Conservation (phyloP, 2,797 vertebrate genomes). For the Crocidura indochinensis region DNA sequence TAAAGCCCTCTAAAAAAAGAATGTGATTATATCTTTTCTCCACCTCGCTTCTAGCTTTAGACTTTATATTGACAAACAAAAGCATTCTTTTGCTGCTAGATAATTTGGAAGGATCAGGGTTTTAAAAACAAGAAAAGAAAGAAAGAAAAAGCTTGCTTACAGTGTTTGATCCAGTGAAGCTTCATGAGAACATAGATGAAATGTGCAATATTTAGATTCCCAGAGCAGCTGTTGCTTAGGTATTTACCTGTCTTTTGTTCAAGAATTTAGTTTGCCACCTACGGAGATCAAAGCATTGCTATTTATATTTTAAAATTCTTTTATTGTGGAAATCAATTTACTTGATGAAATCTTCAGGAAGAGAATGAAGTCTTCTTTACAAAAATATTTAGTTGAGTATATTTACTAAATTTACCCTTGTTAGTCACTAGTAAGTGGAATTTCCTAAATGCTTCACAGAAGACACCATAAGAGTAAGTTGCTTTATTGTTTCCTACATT, state of each 20-base stretch:
- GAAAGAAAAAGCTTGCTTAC: neutral
- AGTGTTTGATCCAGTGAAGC: constrained; percentile 64
- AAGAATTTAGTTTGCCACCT: constrained; percentile 63
- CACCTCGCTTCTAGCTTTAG: neutral
- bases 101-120: constrained; percentile 66
- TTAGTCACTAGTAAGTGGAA: constrained; percentile 15
- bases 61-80: constrained; percentile 65
- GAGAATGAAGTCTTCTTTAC: constrained; percentile 8
- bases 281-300: constrained; percentile 75
- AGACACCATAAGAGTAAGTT: neutral
- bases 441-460: constrained; percentile 37
- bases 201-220: constrained; percentile 77
- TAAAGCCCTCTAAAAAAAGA: constrained; percentile 30
- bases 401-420: constrained; percentile 36
- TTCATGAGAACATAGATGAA: constrained; percentile 70
- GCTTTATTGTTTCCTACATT: neutral
- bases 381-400: neutral
- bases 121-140: neutral
- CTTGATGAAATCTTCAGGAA: neutral
- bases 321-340: constrained; percentile 59
- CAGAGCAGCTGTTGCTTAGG: constrained; percentile 58
- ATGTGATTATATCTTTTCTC: neutral
- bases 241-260: constrained; percentile 77
- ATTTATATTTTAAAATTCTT: constrained; percentile 53
- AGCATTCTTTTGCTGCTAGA: constrained; percentile 61